Evolutionary conservation across 2,113 vertebrate genomes (phyloP).

Genomic region (Pseudorectes ferrugineus): DNA sequence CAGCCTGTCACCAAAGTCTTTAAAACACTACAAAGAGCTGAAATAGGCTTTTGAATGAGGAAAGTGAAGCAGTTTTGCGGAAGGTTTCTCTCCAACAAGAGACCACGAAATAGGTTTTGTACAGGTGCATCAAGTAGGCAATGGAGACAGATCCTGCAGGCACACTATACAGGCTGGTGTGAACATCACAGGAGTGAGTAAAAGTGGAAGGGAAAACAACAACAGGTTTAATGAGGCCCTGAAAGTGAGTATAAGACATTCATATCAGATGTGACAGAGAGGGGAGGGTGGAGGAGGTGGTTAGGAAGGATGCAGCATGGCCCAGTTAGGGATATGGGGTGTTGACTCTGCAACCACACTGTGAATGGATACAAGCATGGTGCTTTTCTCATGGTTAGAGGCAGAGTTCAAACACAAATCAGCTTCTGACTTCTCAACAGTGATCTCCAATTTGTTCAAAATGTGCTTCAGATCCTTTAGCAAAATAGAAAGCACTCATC

Average conservation of each 20-base stretch:
- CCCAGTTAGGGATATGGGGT: not conserved
- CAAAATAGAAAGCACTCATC: not conserved
- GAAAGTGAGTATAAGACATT: not conserved
- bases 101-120: not conserved
- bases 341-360: not conserved
- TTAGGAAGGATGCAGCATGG: not conserved
- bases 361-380: not conserved
- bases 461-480: not conserved
- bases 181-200: not conserved
- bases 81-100: not conserved
- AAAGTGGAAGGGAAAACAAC: not conserved
- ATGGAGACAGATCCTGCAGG: not conserved
- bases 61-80: not conserved
- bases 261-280: not conserved
- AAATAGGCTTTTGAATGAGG: not conserved
- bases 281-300: not conserved
- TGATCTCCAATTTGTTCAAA: not conserved
- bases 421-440: not conserved
- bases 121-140: not conserved
- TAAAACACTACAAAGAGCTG: not conserved
- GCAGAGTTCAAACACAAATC: not conserved
- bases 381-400: not conserved
- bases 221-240: not conserved
- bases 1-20: not conserved
- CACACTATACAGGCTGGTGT: not conserved